A percentile compares a stretch with the other conserved stretches of the same genome.
Conservation (phyloP, 2,797 vertebrate genomes). For the Triplophysa bombifrons region DNA sequence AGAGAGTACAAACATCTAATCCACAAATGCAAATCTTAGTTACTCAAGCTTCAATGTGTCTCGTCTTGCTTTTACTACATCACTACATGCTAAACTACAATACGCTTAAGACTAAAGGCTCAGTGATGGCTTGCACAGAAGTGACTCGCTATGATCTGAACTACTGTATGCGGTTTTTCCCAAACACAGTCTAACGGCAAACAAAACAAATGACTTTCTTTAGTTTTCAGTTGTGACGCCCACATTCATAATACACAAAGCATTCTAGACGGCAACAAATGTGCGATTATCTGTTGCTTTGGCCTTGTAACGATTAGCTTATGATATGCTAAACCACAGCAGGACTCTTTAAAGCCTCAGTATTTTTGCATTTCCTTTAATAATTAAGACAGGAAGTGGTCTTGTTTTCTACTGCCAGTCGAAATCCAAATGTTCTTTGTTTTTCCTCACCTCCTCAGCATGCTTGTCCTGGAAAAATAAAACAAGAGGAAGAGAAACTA, state of each 20-base stretch:
- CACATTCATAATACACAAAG: not conserved
- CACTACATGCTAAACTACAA: constrained; percentile 21
- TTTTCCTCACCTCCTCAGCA: constrained; percentile 91
- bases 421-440: constrained; percentile 81
- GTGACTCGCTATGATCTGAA: constrained; percentile 9
- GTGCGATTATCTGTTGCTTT: not conserved
- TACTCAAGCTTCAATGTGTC: not conserved
- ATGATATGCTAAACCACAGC: not conserved
- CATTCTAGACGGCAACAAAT: not conserved
- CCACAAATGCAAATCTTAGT: constrained; percentile 11
- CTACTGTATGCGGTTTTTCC: constrained; percentile 8
- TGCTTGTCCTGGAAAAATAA: constrained; percentile 84
- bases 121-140: not conserved
- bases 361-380: not conserved
- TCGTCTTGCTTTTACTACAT: not conserved
- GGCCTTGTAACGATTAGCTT: not conserved
- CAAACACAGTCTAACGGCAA: not conserved
- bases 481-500: constrained; percentile 47
- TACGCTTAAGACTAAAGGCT: not conserved
- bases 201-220: not conserved
- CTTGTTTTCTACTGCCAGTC: constrained; percentile 72
- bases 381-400: constrained; percentile 13
- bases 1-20: constrained; percentile 18
- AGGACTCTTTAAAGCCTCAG: not conserved
- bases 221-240: constrained; percentile 5